Base-by-base conservation (phyloP, 2,113 vertebrate species). In the Xiphophorus hellerii region DNA sequence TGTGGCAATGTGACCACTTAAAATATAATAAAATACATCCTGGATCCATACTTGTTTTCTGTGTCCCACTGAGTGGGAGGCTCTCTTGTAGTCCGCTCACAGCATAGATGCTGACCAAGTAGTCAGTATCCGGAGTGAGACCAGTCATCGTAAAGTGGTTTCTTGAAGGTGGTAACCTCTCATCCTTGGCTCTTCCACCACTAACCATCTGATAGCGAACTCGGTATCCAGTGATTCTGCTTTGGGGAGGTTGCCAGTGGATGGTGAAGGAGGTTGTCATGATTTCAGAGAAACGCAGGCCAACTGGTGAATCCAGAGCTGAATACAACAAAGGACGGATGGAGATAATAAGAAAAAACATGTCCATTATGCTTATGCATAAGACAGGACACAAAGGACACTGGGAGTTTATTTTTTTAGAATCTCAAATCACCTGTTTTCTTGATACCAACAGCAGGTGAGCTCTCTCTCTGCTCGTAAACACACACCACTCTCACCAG, bases 121-220 rank as follows among this genome's bases (percentile, higher is more conserved):
- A 99, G 27, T 97, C 96, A 0, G 96, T 96, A 78, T 97, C 97
- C 0, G 97, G 94, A 25, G 54, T 82, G 69, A 99, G 94, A 82
- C 96, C 96, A 0, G 96, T 98, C 73, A 99, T 95, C 17, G 96
- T 97, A 92, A 97, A 97, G 83, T 97, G 96, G 83, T 93, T 98
- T 76, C 97, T 91, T 0, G 97, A 96, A 0, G 97, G 97, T 0
- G 98, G 97, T 74, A 99, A 94, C 0, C 96, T 94, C 11, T 98
- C 97, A 35, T 98, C 97, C 85, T 95, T 97, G 58, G 95, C 76
- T 72, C 96, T 93, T 3, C 90, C 96, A 0, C 89, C 73, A 0
- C 90, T 94, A 54, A 94, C 94, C 1, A 95, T 95, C 64, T 96
- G 94, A 89, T 97, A 94, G 33, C 95, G 95, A 58, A 99, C 94